Percentiles rank a stretch among this genome's conserved stretches.
These are phyloP conservation scores for Diadophis punctatus DNA, from an alignment of 2,113 vertebrate species.

Conservation along the genomic window DNA sequence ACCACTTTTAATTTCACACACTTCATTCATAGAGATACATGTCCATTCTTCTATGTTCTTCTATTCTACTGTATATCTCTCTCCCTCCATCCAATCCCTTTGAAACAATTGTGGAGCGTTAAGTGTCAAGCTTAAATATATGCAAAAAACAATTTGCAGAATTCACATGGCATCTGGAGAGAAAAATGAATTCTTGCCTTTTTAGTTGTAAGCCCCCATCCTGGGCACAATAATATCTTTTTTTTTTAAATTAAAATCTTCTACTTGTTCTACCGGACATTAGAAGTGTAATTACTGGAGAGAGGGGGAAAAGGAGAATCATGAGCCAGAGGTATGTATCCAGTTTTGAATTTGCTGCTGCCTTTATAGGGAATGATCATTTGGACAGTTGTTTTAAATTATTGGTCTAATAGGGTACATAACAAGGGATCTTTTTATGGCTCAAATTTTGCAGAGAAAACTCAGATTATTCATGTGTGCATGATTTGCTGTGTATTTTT, in stretches of 20 bases:
- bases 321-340: background rate
- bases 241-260: background rate
- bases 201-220: background rate
- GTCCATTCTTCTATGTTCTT: background rate
- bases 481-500: background rate
- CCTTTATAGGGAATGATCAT: background rate
- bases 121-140: background rate
- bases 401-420: background rate
- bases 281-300: background rate
- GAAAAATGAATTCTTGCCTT: background rate
- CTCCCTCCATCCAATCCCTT: background rate
- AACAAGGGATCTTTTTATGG: background rate
- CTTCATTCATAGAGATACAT: background rate
- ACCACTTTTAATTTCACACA: background rate
- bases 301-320: background rate
- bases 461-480: background rate
- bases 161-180: background rate
- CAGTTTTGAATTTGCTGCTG: background rate
- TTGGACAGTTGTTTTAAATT: background rate
- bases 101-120: background rate
- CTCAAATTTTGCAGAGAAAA: conserved; percentile 8
- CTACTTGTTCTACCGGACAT: background rate
- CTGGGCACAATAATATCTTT: background rate
- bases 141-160: background rate
- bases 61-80: background rate